These are phyloP conservation scores for Oenanthe melanoleuca DNA, from an alignment of 2,113 vertebrate species.

Conservation along the genomic window DNA sequence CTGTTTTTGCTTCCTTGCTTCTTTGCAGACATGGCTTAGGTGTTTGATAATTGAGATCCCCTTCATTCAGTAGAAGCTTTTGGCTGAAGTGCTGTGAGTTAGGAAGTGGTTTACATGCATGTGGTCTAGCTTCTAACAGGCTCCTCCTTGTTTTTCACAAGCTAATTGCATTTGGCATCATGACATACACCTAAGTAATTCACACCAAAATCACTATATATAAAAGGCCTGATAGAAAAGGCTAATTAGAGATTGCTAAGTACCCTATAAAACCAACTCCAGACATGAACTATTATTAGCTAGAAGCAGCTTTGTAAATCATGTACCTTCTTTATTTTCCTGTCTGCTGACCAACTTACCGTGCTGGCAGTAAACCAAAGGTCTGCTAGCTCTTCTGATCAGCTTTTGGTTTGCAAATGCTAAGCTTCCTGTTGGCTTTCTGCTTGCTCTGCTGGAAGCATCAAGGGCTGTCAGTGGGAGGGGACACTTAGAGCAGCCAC, in stretches of 20 bases:
- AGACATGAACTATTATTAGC: neutral
- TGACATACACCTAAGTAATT: neutral
- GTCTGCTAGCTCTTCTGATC: neutral
- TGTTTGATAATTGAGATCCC: neutral
- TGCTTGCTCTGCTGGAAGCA: neutral
- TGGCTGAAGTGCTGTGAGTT: neutral
- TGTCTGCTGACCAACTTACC: neutral
- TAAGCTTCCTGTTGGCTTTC: neutral
- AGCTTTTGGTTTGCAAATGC: neutral
- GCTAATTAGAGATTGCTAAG: neutral
- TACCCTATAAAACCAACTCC: neutral
- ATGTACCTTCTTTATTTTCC: neutral
- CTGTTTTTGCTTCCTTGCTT: neutral
- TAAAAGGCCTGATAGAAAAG: neutral
- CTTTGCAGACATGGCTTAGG: neutral
- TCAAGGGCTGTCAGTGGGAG: fast-evolving
- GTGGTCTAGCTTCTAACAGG: neutral
- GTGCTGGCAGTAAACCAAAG: neutral
- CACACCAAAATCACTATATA: neutral
- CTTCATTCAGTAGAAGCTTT: neutral
- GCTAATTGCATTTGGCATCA: neutral
- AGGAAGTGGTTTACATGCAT: neutral
- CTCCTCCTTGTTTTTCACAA: neutral
- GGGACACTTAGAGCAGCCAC: neutral
- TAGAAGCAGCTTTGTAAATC: neutral